Evolutionary conservation across 2,797 vertebrate genomes (phyloP).

Genomic region (Ambastaia sidthimunki): DNA sequence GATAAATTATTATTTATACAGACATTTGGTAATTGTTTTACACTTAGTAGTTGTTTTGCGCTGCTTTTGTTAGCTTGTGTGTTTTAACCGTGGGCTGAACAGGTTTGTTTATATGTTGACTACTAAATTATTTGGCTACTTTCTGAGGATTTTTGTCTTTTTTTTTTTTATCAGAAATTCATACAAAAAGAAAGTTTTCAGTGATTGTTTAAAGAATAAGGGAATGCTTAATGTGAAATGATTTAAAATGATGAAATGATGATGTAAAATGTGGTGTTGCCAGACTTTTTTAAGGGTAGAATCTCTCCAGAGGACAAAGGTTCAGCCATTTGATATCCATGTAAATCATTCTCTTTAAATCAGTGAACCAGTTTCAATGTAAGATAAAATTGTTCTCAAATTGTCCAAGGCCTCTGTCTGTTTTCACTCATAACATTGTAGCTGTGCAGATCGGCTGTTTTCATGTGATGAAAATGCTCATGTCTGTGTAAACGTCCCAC

Average conservation of each 20-base stretch:
- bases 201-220: slow-evolving; percentile 32
- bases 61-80: slow-evolving; percentile 61
- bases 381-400: slow-evolving; percentile 52
- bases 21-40: slow-evolving; percentile 59
- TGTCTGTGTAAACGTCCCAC: neutral
- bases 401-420: slow-evolving; percentile 46
- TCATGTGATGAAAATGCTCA: neutral
- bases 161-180: slow-evolving; percentile 40
- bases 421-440: neutral
- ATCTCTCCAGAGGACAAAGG: slow-evolving; percentile 33
- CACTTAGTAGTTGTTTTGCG: slow-evolving; percentile 61
- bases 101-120: slow-evolving; percentile 85
- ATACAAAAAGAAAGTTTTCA: slow-evolving; percentile 13
- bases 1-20: slow-evolving; percentile 65
- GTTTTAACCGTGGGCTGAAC: slow-evolving; percentile 61
- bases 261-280: slow-evolving; percentile 38
- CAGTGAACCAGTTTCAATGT: slow-evolving; percentile 47
- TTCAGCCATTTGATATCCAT: slow-evolving; percentile 46
- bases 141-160: slow-evolving; percentile 45
- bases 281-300: slow-evolving; percentile 31
- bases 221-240: slow-evolving; percentile 35
- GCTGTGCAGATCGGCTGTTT: neutral
- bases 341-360: slow-evolving; percentile 51
- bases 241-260: slow-evolving; percentile 29
- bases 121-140: slow-evolving; percentile 77